Evolutionary conservation across 1,140 invertebrate genomes (phyloP), one percentile per base, ranked within the genome.

Genomic region (Microplitis mediator): DNA sequence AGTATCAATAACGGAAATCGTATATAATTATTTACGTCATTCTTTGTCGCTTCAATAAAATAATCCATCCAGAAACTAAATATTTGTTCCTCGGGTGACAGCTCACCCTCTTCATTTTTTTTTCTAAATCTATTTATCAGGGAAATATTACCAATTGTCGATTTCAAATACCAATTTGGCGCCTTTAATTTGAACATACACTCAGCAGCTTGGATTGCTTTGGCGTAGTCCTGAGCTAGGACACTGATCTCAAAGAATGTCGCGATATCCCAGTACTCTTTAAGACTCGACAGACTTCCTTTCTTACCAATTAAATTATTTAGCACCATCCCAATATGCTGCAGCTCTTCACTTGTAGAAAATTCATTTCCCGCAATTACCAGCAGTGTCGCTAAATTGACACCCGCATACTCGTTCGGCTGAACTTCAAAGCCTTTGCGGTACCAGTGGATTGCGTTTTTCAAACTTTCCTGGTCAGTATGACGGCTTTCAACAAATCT

Each of bases 181-280:
- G 98, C 98, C 88, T 99, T 99, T 58, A 99, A 86, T 88, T 96
- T 97, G 81, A 98, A 99, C 98, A 99, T 99, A 83, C 95, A 98
- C 84, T 98, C 96, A 2, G 98, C 96, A 14, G 98, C 98, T 88
- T 99, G 96, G 78, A 97, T 95, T 4, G 98, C 98, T 87, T 99
- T 99, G 3, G 92, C 89, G 87, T 98, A 99, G 85, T 99, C 96
- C 86, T 99, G 95, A 13, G 97, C 97, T 13, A 99, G 87, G 1
- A 99, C 98, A 68, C 95, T 97, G 69, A 99, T 99, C 87, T 99
- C 98, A 87, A 99, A 99, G 88, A 99, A 99, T 1, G 98, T 99
- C 0, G 98, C 98, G 5, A 99, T 97, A 88, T 98, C 97, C 98
- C 98, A 99, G 82, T 99, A 99, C 81, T 99, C 98, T 78, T 94